Evolutionary conservation across 2,888 invertebrate species (phyloP).

Genomic region (Catocala nupta): DNA sequence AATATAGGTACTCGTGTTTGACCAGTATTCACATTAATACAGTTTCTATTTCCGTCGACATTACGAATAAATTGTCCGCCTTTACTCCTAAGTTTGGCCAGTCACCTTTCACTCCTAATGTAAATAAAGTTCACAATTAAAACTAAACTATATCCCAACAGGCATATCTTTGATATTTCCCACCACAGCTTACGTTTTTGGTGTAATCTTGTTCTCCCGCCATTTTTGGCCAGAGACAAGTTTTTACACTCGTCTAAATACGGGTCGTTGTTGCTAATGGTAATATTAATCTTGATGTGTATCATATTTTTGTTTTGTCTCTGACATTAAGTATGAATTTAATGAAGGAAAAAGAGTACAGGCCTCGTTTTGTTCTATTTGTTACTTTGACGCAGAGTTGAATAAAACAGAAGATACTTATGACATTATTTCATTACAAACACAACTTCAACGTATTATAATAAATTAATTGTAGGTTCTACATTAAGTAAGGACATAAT

Average conservation of each 20-base stretch:
- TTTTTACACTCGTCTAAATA: constrained; percentile 69
- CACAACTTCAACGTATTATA: too few species aligned
- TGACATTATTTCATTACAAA: too few species aligned
- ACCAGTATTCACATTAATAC: too few species aligned
- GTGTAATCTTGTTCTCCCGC: constrained; percentile 57
- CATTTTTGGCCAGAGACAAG: constrained; percentile 66
- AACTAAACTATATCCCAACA: constrained; percentile 57
- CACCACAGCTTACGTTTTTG: constrained; percentile 62
- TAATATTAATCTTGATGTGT: constrained; percentile 76
- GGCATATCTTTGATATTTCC: constrained; percentile 74
- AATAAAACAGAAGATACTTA: background rate
- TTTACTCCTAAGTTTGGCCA: constrained; percentile 10
- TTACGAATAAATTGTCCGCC: too few species aligned
- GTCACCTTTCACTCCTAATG: constrained; percentile 49
- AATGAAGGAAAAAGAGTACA: constrained; percentile 20
- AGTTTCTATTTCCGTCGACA: too few species aligned
- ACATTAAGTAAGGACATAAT: too few species aligned
- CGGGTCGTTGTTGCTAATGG: constrained; percentile 65
- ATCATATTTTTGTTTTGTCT: constrained; percentile 45
- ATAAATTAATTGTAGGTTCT: too few species aligned
- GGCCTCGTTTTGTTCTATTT: background rate
- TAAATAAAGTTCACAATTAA: constrained; percentile 39
- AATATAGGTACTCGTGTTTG: too few species aligned
- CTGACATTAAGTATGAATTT: constrained; percentile 47
- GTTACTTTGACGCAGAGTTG: background rate